These are phyloP conservation scores for Danio tinwini DNA, from an alignment of 2,797 vertebrate genomes.

Conservation along the genomic window DNA sequence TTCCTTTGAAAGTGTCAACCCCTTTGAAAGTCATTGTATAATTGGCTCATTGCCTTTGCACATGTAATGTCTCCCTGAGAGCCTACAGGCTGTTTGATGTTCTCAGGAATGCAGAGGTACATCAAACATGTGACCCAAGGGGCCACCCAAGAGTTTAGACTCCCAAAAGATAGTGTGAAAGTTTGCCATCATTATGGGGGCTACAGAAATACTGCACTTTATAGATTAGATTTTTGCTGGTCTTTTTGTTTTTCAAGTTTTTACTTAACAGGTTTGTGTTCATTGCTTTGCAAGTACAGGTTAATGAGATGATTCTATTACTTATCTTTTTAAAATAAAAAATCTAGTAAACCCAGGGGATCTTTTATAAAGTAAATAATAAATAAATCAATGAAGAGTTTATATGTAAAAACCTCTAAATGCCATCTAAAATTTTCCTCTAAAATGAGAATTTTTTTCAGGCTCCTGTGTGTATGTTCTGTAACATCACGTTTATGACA, in stretches of 20 bases:
- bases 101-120: conserved; percentile 38
- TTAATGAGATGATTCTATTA: background rate
- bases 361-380: conserved; percentile 24
- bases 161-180: conserved; percentile 15
- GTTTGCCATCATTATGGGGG: background rate
- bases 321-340: background rate
- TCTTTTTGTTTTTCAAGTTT: background rate
- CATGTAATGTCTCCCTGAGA: conserved; percentile 15
- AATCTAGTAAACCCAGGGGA: background rate
- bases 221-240: background rate
- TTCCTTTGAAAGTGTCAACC: background rate
- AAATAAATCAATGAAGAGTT: too few species aligned
- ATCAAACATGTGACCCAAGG: conserved; percentile 47
- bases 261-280: background rate
- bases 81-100: conserved; percentile 34
- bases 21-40: conserved; percentile 8
- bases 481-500: too few species aligned
- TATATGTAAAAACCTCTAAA: too few species aligned
- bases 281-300: background rate
- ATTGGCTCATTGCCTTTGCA: conserved; percentile 4
- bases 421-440: too few species aligned
- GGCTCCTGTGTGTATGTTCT: too few species aligned
- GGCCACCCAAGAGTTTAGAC: conserved; percentile 52
- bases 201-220: background rate
- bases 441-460: too few species aligned